Percentiles rank a stretch among this genome's conserved stretches.
Evolutionary conservation across 1,140 invertebrate genomes (phyloP).

Genomic region (Megalopta genalis): DNA sequence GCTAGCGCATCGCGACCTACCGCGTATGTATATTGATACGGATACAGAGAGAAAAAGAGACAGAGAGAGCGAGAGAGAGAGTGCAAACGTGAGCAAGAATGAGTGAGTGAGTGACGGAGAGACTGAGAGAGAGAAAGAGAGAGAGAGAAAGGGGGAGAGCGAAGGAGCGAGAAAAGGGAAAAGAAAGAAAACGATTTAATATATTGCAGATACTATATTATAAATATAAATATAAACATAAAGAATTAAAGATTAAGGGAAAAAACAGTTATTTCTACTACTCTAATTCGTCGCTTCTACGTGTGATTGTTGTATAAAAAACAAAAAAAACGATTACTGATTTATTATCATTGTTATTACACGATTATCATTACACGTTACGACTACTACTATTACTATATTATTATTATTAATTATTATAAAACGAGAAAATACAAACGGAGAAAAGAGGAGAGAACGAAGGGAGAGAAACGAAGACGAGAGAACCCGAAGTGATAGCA

Average conservation of each 20-base stretch:
- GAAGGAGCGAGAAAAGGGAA: not conserved
- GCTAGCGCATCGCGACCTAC: constrained; percentile 18
- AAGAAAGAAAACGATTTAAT: constrained; percentile 65
- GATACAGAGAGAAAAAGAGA: constrained; percentile 27
- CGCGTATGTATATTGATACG: constrained; percentile 57
- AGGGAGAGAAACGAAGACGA: no score
- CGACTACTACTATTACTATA: constrained; percentile 65
- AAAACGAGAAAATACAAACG: constrained; percentile 23
- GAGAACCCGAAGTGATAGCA: no score
- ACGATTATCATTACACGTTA: constrained; percentile 69
- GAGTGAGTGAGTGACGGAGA: constrained; percentile 18
- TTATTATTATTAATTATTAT: constrained; percentile 52
- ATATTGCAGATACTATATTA: constrained; percentile 68
- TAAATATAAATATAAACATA: constrained; percentile 64
- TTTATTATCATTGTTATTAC: constrained; percentile 74
- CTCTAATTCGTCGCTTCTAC: constrained; percentile 80
- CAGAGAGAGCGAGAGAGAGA: constrained; percentile 7
- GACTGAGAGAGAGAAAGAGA: constrained; percentile 32
- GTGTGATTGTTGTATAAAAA: constrained; percentile 79
- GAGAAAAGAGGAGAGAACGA: no score
- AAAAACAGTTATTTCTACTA: constrained; percentile 79
- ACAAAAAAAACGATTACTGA: constrained; percentile 68
- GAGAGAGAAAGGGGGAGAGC: constrained; percentile 24
- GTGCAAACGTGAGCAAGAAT: constrained; percentile 19
- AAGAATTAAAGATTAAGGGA: constrained; percentile 64